Base-by-base conservation (phyloP, 2,113 vertebrate genomes). In the Percina caprodes region DNA sequence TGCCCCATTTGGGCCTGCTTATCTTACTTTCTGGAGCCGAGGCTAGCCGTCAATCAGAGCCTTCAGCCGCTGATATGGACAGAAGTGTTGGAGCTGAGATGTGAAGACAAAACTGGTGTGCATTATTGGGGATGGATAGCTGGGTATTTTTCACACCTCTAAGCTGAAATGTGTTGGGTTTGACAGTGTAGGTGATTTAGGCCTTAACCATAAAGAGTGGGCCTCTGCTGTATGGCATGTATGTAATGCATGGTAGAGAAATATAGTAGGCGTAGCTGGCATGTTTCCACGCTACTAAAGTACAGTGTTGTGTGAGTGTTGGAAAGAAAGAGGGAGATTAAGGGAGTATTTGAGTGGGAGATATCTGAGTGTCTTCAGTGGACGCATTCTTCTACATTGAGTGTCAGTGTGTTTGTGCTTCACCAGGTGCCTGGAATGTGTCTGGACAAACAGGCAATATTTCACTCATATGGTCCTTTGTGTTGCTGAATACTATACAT, bases 1-100 rank as follows among this genome's bases (percentile, higher is more conserved):
- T 79, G 48, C 33, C 71, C 84, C 93, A 94, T 91, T 91, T 93
- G 92, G 80, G 80, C 58, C 74, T 72, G 83, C 80, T 93, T 92
- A 94, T 90, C 88, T 61, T 49, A 73, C 24, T 65, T 67, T 75
- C 56, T 79, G 89, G 79, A 91, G 84, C 86, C 85, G 68, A 62
- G 65, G 69, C 69, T n/a, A 16, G 72, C 84, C 55, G 77, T 90
- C 79, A 82, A 63, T 93, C 91, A 69, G 66, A 83, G 66, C 67
- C 73, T 18, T 82, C 60, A 55, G 69, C 21, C 24, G 0, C 70
- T 62, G 79, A 70, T 52, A 63, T 26, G 30, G 45, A 69, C 73
- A 77, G 55, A 90, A 72, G 51, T 68, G 73, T 70, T 65, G 54
- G 58, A 76, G 72, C 21, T 45, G 56, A 85, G 69, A 85, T 51